Evolutionary conservation across 2,888 invertebrate genomes (phyloP), one percentile per base, ranked within the genome.

Genomic region (Drosophila longiperda): DNA sequence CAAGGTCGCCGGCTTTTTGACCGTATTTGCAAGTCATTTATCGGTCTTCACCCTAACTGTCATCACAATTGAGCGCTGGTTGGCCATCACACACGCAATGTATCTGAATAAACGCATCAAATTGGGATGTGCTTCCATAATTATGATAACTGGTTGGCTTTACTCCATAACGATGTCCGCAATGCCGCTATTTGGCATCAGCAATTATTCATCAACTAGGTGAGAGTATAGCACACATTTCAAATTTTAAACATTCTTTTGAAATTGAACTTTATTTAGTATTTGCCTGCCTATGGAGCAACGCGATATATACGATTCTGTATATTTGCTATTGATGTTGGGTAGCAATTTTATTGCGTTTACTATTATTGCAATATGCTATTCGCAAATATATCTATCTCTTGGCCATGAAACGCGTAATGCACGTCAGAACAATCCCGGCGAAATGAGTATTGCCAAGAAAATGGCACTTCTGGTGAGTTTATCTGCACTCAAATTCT

Each of bases 251-350:
- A n/a, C n/a, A n/a, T 36, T 12, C 1, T 1, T 26, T 17, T 23
- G 12, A 15, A 15, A 7, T 33, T 40, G 3, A 15, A 34, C 1
- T 49, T 57, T 12, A n/a, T 52, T 38, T 48, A 78, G 96, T 85
- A 98, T 98, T 67, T 98, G 98, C 90, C 94, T 98, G 80, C 98
- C 98, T 0, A 97, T 98, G 94, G 97, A 97, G 91, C 96, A 96
- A 29, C 94, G 95, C 58, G 95, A 95, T 66, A 90, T 95, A 0
- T 94, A 94, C 3, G 97, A 97, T 83, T 94, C 95, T 23, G 95
- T 95, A 3, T 98, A 97, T 91, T 94, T 98, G 84, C 94, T 96
- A 33, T 94, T 95, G 3, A 94, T 98, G 48, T 95, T 98, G 73
- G 93, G 96, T 61, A 95, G 96, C 61, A 97, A 96, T 90, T 96